Evolutionary conservation across 2,888 invertebrate species (phyloP).

Genomic region (Nomada flava): DNA sequence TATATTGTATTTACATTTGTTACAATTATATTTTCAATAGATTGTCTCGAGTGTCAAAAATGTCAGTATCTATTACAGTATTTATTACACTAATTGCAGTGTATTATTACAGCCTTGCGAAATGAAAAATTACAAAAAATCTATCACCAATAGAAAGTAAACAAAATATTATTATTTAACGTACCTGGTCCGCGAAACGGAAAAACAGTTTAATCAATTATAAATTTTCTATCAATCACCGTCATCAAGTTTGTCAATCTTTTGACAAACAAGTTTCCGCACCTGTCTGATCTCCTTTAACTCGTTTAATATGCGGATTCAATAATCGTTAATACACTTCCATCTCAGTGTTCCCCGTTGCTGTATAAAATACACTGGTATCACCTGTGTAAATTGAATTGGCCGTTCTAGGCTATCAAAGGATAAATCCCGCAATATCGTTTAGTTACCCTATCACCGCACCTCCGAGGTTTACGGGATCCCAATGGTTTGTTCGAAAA

Average conservation of each 20-base stretch:
- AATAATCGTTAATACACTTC: constrained; percentile 4
- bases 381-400: constrained; percentile 27
- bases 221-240: no score
- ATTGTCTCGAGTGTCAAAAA: no score
- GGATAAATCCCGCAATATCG: constrained; percentile 23
- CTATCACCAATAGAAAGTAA: no score
- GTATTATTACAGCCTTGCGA: no score
- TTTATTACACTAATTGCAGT: no score
- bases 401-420: constrained; percentile 25
- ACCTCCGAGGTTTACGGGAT: background rate
- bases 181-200: no score
- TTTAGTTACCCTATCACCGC: background rate
- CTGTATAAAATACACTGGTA: background rate
- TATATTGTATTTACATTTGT: no score
- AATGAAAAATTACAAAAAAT: no score
- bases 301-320: background rate
- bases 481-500: constrained; percentile 4
- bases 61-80: no score
- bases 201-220: no score
- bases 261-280: background rate
- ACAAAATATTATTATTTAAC: no score
- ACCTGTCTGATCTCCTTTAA: background rate
- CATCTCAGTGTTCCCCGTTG: constrained; percentile 2
- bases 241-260: background rate
- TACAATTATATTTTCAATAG: no score